A percentile compares a stretch with the other conserved stretches of the same genome.
Evolutionary conservation across 2,888 invertebrate species (phyloP).

Genomic region (Euzetes globulus): DNA sequence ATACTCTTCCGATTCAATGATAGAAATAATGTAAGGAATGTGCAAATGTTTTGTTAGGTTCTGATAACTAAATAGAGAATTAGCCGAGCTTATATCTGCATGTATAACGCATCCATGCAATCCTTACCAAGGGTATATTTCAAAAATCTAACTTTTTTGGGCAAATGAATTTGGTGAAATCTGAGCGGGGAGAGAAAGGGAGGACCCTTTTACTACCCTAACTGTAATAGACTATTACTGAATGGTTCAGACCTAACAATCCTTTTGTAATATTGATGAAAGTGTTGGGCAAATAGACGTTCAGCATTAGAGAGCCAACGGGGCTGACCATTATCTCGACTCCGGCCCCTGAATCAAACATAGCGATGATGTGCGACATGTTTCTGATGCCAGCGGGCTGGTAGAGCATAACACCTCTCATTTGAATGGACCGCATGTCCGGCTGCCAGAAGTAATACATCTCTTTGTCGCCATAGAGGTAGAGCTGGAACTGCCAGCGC

Average conservation of each 20-base stretch:
- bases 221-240: too few relatives aligned
- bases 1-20: too few relatives aligned
- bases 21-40: too few relatives aligned
- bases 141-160: too few relatives aligned
- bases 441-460: constrained; percentile 74
- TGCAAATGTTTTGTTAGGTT: too few relatives aligned
- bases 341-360: constrained; percentile 89
- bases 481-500: constrained; percentile 82
- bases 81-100: too few relatives aligned
- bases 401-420: constrained; percentile 81
- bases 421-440: constrained; percentile 78
- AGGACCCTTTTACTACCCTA: too few relatives aligned
- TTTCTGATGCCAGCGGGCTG: constrained; percentile 81
- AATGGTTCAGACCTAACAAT: not conserved
- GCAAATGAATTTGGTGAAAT: too few relatives aligned
- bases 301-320: constrained; percentile 17
- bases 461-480: constrained; percentile 78
- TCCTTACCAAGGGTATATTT: too few relatives aligned
- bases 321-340: constrained; percentile 70
- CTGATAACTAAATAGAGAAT: too few relatives aligned
- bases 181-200: too few relatives aligned
- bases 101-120: too few relatives aligned
- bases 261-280: constrained; percentile 23
- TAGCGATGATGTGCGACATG: constrained; percentile 87
- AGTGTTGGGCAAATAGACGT: constrained; percentile 27